Evolutionary conservation across 2,113 vertebrate species (phyloP).

Genomic region (Prunella himalayana): DNA sequence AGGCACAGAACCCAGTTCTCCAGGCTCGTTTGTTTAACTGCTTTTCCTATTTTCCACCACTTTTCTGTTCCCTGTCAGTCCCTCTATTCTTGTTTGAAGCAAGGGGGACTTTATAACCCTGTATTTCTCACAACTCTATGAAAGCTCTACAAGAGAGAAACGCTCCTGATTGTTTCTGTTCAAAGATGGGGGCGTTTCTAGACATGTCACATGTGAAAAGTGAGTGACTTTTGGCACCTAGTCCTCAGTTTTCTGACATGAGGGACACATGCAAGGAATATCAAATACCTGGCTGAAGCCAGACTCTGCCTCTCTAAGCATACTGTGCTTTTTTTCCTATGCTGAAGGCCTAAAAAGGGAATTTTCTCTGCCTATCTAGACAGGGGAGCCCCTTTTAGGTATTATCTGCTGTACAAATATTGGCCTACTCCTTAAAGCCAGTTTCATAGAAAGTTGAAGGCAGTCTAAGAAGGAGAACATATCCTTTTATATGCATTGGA

Average conservation of each 20-base stretch:
- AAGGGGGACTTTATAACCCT: constrained; percentile 7
- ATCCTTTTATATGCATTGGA: constrained; percentile 1
- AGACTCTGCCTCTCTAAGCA: background rate
- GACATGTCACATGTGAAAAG: constrained; percentile 37
- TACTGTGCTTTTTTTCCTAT: background rate
- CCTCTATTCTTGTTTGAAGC: background rate
- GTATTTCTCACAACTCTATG: constrained; percentile 2
- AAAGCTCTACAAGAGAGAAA: background rate
- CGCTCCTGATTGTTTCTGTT: background rate
- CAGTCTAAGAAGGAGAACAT: background rate
- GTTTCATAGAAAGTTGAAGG: constrained; percentile 55
- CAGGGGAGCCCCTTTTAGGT: background rate
- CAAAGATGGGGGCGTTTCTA: constrained; percentile 46
- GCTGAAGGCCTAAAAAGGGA: background rate
- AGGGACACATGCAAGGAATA: constrained; percentile 29
- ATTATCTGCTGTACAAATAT: constrained; percentile 39
- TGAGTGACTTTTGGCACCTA: constrained; percentile 40
- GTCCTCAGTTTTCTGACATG: constrained; percentile 27
- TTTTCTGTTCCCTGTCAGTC: constrained; percentile 23
- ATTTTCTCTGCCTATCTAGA: background rate
- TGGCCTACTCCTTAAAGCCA: constrained; percentile 12
- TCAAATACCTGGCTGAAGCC: constrained; percentile 1
- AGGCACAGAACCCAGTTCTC: background rate
- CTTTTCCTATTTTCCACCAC: constrained; percentile 3
- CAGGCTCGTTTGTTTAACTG: background rate